Evolutionary conservation across 2,113 vertebrate species (phyloP), one percentile per base, ranked within the genome.

Genomic region (Rhinopomastus cyanomelas): DNA sequence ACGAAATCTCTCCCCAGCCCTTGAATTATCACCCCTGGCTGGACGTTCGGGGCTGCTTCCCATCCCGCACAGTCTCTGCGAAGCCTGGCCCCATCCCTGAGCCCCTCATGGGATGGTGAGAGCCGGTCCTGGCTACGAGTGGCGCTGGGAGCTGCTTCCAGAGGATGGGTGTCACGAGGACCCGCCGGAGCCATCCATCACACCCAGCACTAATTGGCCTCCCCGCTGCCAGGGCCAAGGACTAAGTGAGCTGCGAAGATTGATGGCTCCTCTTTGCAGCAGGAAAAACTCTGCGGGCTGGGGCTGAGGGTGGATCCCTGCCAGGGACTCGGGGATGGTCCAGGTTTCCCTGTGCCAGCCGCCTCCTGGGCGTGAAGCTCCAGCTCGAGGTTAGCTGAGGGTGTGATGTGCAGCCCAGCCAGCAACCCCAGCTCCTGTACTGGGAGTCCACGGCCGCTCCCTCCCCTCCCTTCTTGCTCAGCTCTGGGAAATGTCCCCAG

Each of bases 401-500:
- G 44, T 11, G n/a, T 0, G 3, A 13, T 1, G 11, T 51, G 46
- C 77, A 76, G n/a, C 36, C 27, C 61, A 21, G 78, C 23, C 72
- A 66, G 56, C 71, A 32, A 12, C 11, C 37, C 42, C 37, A 29
- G n/a, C 22, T n/a, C 39, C 34, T 4, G 3, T 4, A 42, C 42
- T 34, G 80, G 80, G 88, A 42, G 39, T 76, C 49, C 81, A 3
- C 0, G 1, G 51, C 74, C 7, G 18, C 46, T 87, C 57, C 44
- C 55, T 86, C 60, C 91, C 74, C 75, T 92, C 68, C n/a, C 73
- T 32, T 44, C 49, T 79, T 15, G 53, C 86, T 82, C 82, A 17
- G 95, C 95, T 94, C 95, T 96, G 96, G 95, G 94, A 96, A 95
- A 93, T 60, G 90, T 96, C 96, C 95, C 96, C 81, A 9, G 88